Base-by-base conservation (phyloP, 2,888 invertebrate species). In the Calephelis perditalis region DNA sequence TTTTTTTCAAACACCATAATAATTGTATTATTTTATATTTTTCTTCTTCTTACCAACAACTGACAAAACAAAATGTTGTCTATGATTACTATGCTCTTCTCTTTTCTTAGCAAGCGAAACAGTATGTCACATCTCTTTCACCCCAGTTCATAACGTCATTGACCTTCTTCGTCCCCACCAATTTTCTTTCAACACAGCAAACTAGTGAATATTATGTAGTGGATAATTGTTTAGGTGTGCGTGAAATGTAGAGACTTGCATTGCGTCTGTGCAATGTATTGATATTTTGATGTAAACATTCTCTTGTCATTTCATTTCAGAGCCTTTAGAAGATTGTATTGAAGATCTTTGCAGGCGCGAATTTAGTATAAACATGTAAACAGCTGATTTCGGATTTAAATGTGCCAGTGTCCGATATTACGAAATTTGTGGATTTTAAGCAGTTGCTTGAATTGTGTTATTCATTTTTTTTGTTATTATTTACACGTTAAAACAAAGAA, bases 221-320 rank as follows among this genome's bases (percentile, higher is more conserved):
- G 36, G n/a, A n/a, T 43, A 57, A 56, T 57, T 60, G 15, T 52
- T 5, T 36, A 57, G 65, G 84, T 86, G 82, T 84, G 82, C 67
- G 82, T 80, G 65, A 64, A 71, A 71, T 73, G 73, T 69, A 40
- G 71, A 74, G 74, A 71, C 49, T 71, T 72, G 74, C 62, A 61
- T 61, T 64, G 64, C 79, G 79, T 68, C 78, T 79, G 81, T 84
- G 79, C 80, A 78, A 71, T 78, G 80, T 81, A 54, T 78, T 79
- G 78, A 71, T 74, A 77, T 85, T 85, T 84, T 82, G 82, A 86
- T 85, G 86, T 88, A 86, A 87, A 87, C 85, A 86, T 81, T 81
- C 78, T 74, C 77, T 80, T 83, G 83, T 82, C 82, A 83, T 79
- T 82, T 76, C 75, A 73, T 84, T 88, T 81, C 84, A 86, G 86